Evolutionary conservation across 2,888 invertebrate genomes (phyloP).

Genomic region (Pristionchus entomophagus): DNA sequence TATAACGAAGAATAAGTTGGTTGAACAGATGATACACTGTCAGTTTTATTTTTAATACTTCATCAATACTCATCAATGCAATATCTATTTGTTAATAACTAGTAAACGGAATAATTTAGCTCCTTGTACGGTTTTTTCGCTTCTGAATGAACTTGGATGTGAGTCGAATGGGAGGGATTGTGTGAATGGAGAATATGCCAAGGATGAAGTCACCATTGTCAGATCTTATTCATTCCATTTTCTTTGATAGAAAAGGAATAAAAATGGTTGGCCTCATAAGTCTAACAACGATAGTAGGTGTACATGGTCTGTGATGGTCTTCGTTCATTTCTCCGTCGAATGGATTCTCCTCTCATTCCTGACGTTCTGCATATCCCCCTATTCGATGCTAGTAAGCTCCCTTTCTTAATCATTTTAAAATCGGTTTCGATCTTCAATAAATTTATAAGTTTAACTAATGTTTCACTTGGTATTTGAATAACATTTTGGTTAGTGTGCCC

Average conservation of each 20-base stretch:
- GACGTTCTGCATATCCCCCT: conserved; percentile 35
- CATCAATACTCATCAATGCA: background rate
- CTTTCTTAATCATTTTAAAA: background rate
- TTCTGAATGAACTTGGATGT: background rate
- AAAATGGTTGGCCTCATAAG: too few relatives aligned
- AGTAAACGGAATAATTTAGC: too few relatives aligned
- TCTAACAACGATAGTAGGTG: too few relatives aligned
- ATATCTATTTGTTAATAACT: background rate
- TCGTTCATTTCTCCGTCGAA: conserved; percentile 31
- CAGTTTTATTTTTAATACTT: background rate
- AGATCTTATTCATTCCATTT: background rate
- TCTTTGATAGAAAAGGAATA: too few relatives aligned
- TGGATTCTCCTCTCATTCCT: conserved; percentile 30
- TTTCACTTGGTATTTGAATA: too few relatives aligned
- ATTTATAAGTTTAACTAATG: too few relatives aligned
- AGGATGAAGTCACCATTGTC: background rate
- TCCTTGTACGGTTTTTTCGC: background rate
- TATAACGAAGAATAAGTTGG: background rate
- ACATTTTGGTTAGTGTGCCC: too few relatives aligned
- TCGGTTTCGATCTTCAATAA: too few relatives aligned
- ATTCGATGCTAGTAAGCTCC: conserved; percentile 37
- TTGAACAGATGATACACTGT: conserved; percentile 43
- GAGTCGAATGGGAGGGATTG: background rate
- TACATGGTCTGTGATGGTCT: conserved; percentile 35
- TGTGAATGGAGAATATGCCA: conserved; percentile 8